phyloP scores from a whole-genome alignment of 2,797 vertebrate species.

The Lepus townsendii region DNA sequence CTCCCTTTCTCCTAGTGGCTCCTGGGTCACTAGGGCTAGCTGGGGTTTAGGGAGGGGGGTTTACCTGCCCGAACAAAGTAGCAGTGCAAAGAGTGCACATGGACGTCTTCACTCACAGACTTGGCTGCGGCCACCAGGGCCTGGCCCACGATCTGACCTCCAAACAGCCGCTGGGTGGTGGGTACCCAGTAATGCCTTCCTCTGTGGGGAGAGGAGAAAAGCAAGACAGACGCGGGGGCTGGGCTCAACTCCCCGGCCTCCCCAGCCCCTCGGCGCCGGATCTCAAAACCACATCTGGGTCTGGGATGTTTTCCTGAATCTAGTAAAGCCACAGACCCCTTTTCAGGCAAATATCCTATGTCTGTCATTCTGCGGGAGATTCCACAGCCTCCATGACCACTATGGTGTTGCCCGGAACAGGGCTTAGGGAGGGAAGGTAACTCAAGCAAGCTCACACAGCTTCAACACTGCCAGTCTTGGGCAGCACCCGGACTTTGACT shows the following conservation, averaged over 20 bases:
- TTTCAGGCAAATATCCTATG: background rate
- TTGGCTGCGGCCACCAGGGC: constrained; percentile 95
- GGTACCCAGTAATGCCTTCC: constrained; percentile 96
- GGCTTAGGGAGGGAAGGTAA: background rate
- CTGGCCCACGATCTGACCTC: constrained; percentile 97
- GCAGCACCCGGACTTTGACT: background rate
- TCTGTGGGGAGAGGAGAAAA: constrained; percentile 85
- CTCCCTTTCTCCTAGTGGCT: background rate
- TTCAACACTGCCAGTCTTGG: background rate
- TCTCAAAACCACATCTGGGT: background rate
- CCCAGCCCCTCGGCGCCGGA: background rate
- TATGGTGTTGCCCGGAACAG: background rate
- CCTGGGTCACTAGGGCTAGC: background rate
- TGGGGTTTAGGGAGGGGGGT: background rate
- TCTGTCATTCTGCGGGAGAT: constrained; percentile 2
- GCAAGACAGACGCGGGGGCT: background rate
- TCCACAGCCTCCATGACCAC: background rate
- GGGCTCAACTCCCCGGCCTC: background rate
- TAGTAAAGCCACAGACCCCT: background rate
- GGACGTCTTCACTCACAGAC: constrained; percentile 91
- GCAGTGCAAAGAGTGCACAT: constrained; percentile 95
- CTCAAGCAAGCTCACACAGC: background rate
- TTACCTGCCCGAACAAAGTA: constrained; percentile 97
- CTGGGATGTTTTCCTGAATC: constrained; percentile 40
- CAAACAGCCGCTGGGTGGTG: constrained; percentile 92